These are phyloP conservation scores for Stenodema calcarata DNA, from an alignment of 2,888 invertebrate species.

Conservation along the genomic window DNA sequence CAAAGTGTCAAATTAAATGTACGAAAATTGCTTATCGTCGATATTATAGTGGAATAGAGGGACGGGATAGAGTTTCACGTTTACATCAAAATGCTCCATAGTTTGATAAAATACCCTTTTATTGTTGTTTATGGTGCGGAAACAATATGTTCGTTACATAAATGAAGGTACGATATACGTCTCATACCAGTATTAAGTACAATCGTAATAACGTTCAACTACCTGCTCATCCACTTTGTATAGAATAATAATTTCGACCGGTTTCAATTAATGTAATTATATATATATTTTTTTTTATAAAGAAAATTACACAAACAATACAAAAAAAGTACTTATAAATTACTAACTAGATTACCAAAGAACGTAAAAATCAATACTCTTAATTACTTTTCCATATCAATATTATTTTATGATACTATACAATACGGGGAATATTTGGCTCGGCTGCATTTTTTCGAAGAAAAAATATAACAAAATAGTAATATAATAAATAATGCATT, in stretches of 20 bases:
- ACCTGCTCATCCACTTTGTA: not conserved
- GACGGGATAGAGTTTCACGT: too few species aligned
- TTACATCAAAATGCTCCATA: not conserved
- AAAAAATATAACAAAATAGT: not conserved
- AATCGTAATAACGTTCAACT: not conserved
- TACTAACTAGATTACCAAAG: not conserved
- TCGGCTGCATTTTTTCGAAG: constrained; percentile 11
- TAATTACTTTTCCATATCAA: not conserved
- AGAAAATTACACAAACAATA: not conserved
- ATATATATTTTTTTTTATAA: not conserved
- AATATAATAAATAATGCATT: constrained; percentile 1
- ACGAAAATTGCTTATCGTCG: too few species aligned
- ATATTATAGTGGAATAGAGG: too few species aligned
- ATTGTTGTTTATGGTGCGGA: not conserved
- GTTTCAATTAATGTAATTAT: not conserved
- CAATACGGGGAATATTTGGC: constrained; percentile 22
- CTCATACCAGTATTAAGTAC: not conserved
- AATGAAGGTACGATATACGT: not conserved
- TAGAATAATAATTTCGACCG: not conserved
- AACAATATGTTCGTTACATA: not conserved
- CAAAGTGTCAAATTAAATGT: too few species aligned
- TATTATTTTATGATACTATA: not conserved
- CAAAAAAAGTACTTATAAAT: not conserved
- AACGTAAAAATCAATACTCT: not conserved
- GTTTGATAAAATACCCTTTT: not conserved